Conservation (phyloP, 2,888 invertebrate genomes). For the Eupithecia abbreviata region DNA sequence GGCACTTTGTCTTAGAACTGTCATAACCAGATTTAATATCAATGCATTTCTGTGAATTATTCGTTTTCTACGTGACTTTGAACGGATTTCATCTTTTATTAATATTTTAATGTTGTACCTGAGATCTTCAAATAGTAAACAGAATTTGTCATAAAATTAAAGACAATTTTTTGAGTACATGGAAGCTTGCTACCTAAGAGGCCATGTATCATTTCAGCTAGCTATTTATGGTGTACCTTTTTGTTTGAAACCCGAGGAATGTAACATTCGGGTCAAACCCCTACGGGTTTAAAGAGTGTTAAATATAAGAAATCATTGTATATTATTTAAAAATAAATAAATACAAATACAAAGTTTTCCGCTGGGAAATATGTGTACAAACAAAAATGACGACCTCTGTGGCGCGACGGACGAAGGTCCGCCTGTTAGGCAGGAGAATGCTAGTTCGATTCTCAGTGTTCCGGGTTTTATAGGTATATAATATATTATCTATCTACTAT, state of each 20-base stretch:
- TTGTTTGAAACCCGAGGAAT: too few relatives aligned
- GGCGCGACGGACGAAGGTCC: too few relatives aligned
- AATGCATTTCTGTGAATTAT: constrained; percentile 70
- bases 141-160: constrained; percentile 11
- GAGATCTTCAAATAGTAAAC: constrained; percentile 25
- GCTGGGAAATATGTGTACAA: background rate
- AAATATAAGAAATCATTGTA: too few relatives aligned
- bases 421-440: too few relatives aligned
- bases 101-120: constrained; percentile 51
- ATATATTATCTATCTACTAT: too few relatives aligned
- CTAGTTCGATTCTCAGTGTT: too few relatives aligned
- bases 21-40: constrained; percentile 61
- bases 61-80: constrained; percentile 70
- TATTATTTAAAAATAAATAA: too few relatives aligned
- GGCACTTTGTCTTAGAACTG: constrained; percentile 59
- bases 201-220: background rate
- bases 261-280: too few relatives aligned
- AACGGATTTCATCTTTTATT: constrained; percentile 58
- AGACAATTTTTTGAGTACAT: background rate
- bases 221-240: background rate
- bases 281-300: too few relatives aligned
- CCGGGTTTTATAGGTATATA: too few relatives aligned
- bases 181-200: background rate
- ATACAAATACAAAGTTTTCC: too few relatives aligned
- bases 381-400: too few relatives aligned